phyloP scores from a whole-genome alignment of 2,888 invertebrate genomes.

The Ariolimax columbianus region DNA sequence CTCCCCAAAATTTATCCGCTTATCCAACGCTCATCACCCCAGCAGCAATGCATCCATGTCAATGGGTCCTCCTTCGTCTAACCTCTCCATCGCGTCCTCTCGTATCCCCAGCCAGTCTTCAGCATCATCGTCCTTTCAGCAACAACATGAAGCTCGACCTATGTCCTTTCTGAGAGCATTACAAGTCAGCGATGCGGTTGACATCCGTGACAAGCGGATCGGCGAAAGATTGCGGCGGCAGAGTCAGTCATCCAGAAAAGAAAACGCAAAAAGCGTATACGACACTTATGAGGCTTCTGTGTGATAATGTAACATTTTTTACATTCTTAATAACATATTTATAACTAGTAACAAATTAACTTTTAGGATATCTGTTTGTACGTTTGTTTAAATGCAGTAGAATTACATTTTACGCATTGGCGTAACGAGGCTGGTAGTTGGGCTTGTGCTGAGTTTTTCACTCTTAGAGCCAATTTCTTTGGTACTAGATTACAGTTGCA shows the following conservation, averaged over 20 bases:
- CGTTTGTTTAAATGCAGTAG: background rate
- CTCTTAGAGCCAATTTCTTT: too few species aligned
- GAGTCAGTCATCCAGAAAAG: constrained; percentile 58
- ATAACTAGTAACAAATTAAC: background rate
- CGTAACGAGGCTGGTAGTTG: too few species aligned
- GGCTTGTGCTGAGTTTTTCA: too few species aligned
- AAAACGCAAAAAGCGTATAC: constrained; percentile 64
- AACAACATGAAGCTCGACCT: constrained; percentile 64
- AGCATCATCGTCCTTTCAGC: constrained; percentile 30
- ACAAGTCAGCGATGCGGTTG: constrained; percentile 77
- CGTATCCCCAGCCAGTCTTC: constrained; percentile 49
- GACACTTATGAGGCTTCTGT: constrained; percentile 75
- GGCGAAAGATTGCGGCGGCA: constrained; percentile 61
- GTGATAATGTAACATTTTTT: constrained; percentile 49
- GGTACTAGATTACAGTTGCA: too few species aligned
- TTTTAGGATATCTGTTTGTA: background rate
- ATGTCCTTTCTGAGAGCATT: constrained; percentile 79
- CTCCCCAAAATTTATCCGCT: constrained; percentile 39
- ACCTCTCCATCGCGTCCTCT: constrained; percentile 35
- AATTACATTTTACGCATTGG: too few species aligned
- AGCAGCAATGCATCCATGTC: constrained; percentile 27
- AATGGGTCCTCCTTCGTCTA: constrained; percentile 24
- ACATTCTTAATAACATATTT: background rate
- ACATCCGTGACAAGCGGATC: constrained; percentile 52
- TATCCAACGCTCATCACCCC: constrained; percentile 28